Conservation (phyloP, 2,888 invertebrate species). For the Eurois occulta region DNA sequence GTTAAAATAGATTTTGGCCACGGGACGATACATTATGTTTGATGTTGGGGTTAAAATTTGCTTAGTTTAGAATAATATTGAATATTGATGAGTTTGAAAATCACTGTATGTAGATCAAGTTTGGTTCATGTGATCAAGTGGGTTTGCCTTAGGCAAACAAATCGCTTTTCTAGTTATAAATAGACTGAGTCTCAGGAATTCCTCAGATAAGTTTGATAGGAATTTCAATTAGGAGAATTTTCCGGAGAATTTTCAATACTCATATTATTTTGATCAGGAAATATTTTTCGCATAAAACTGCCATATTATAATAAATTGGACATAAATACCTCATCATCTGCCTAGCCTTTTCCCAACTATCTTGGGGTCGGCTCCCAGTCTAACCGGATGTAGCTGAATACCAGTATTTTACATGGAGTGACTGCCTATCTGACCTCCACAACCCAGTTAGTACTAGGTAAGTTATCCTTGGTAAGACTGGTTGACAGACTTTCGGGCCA, state of each 20-base stretch:
- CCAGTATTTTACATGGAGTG: no score
- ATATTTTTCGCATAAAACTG: not conserved
- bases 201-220: not conserved
- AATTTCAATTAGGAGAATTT: not conserved
- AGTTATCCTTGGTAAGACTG: no score
- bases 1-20: conserved; percentile 53
- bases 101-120: not conserved
- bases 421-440: no score
- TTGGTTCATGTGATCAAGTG: no score
- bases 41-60: conserved; percentile 42
- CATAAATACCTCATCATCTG: no score
- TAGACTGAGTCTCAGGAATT: not conserved
- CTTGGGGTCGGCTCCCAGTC: no score
- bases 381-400: no score
- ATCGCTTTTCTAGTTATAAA: not conserved
- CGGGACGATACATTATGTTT: conserved; percentile 29
- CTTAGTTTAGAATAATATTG: conserved; percentile 34
- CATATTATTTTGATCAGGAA: not conserved
- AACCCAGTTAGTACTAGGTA: no score
- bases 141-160: not conserved
- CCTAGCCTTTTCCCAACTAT: no score
- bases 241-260: not conserved
- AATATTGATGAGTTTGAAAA: conserved; percentile 44
- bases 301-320: no score
- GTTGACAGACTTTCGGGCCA: no score